These are phyloP conservation scores for Corvus hawaiiensis DNA, from an alignment of 2,113 vertebrate genomes.

Conservation along the genomic window DNA sequence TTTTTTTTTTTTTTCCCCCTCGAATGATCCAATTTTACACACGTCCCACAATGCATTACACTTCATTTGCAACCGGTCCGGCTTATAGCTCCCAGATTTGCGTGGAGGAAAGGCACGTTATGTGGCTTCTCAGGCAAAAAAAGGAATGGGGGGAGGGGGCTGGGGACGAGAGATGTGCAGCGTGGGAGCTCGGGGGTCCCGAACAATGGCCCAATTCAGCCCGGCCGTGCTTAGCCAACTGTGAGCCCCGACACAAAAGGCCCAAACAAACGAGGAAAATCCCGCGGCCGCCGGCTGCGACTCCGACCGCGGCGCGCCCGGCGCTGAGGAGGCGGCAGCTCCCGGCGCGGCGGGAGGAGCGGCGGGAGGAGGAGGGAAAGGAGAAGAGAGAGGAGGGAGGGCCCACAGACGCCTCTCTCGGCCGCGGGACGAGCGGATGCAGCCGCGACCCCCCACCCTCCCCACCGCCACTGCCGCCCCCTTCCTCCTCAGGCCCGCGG, in stretches of 20 bases:
- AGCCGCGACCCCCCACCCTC: neutral
- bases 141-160: slow-evolving; percentile 38
- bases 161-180: slow-evolving; percentile 73
- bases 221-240: slow-evolving; percentile 75
- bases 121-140: slow-evolving; percentile 76
- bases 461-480: neutral
- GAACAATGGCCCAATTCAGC: slow-evolving; percentile 89
- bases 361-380: neutral
- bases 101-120: slow-evolving; percentile 86
- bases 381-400: slow-evolving; percentile 22
- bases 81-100: slow-evolving; percentile 91
- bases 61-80: slow-evolving; percentile 88
- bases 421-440: neutral
- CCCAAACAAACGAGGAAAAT: slow-evolving; percentile 62
- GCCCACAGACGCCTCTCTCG: neutral
- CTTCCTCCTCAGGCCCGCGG: neutral
- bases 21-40: slow-evolving; percentile 76
- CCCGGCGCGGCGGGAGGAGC: slow-evolving; percentile 69
- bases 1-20: slow-evolving; percentile 50
- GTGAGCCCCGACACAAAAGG: slow-evolving; percentile 80
- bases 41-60: slow-evolving; percentile 91
- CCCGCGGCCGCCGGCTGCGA: slow-evolving; percentile 52
- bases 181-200: slow-evolving; percentile 76
- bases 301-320: slow-evolving; percentile 43
- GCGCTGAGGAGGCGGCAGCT: slow-evolving; percentile 52